Base-by-base conservation (phyloP, 2,797 vertebrate species). In the Mallotus villosus region DNA sequence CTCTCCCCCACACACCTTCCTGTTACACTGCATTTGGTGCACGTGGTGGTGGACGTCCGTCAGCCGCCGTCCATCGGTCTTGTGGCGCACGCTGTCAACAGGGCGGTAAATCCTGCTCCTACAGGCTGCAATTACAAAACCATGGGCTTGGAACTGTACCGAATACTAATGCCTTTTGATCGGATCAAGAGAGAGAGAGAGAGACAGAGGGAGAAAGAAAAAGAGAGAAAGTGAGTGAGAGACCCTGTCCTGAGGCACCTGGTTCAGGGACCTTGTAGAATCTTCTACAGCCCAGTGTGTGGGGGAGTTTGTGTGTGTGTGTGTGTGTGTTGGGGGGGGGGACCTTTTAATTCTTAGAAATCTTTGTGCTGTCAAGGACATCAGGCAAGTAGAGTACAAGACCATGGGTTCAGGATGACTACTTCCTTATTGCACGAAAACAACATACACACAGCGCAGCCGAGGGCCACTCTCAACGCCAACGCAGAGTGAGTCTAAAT, bases 21-120 rank as follows among this genome's bases (percentile, higher is more conserved):
- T 46, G 41, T 46, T 46, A 46, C 41, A 46, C 41, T 14, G 41
- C 41, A 46, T 46, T 3, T 12, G 41, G 41, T 46, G 41, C 41
- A 14, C 9, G 41, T 46, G 41, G 11, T 12, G 41, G 41, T 58
- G 29, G 19, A 58, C 64, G 63, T 63, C 57, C 64, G 63, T 63
- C 57, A 32, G 27, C 37, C 67, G 17, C 51, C 16, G 17, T 29
- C 19, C 46, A 74, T 78, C 59, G 37, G 70, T 75, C 70, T 59
- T 71, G 9, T 1, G 62, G 25, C 57, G 29, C 21, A 8, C 55
- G 8, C 51, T 32, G 61, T 70, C 70, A 74, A 72, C 67, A 59
- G 57, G 73, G 63, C 70, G 2, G 71, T 80, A 76, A 74, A 78
- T 78, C 60, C 63, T 63, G 70, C 68, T 61, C 75, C 74, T 68